phyloP scores from a whole-genome alignment of 2,888 invertebrate species.

The Volucella inflata region DNA sequence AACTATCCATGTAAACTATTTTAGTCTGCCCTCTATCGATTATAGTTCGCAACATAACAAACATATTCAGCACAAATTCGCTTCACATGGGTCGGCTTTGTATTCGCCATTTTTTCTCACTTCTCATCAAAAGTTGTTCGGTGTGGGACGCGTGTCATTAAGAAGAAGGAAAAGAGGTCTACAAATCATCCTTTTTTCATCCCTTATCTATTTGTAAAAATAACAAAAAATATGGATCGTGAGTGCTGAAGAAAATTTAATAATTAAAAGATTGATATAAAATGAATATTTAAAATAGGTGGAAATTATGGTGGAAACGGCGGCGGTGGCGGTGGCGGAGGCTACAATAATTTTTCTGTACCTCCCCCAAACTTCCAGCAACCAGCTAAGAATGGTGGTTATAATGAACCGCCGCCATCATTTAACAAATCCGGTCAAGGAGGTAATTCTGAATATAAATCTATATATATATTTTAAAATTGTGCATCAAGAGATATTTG shows the following conservation, averaged over 20 bases:
- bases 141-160: slow-evolving; percentile 62
- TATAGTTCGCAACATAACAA: background rate
- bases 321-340: slow-evolving; percentile 79
- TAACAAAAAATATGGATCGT: slow-evolving; percentile 78
- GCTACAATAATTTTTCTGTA: slow-evolving; percentile 82
- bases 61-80: slow-evolving; percentile 34
- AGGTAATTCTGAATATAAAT: slow-evolving; percentile 76
- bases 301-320: slow-evolving; percentile 77
- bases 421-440: slow-evolving; percentile 79
- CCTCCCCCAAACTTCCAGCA: slow-evolving; percentile 83
- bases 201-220: slow-evolving; percentile 9
- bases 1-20: background rate
- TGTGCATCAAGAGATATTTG: slow-evolving; percentile 6
- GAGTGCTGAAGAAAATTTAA: slow-evolving; percentile 75
- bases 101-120: slow-evolving; percentile 67
- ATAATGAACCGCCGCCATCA: slow-evolving; percentile 82
- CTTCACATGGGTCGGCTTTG: slow-evolving; percentile 38
- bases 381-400: slow-evolving; percentile 80
- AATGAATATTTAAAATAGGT: slow-evolving; percentile 72
- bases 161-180: slow-evolving; percentile 17
- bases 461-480: background rate
- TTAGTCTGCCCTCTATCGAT: slow-evolving; percentile 4
- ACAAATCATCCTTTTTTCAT: slow-evolving; percentile 27
- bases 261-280: background rate
- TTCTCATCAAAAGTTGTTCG: slow-evolving; percentile 53